Evolutionary conservation across 1,140 invertebrate species (phyloP), one percentile per base, ranked within the genome.

Genomic region (Drepana arcuata): DNA sequence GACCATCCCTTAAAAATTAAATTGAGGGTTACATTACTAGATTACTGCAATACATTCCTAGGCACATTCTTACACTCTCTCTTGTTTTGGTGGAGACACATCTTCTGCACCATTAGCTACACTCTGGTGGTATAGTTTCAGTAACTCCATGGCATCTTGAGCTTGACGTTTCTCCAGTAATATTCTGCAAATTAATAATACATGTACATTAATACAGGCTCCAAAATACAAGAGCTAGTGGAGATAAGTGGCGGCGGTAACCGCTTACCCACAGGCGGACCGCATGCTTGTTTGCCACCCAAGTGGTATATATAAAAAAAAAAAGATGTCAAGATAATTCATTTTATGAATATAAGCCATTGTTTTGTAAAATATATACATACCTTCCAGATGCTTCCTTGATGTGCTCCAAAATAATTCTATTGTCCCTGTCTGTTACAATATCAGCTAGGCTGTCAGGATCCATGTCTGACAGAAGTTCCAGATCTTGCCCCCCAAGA

Each of bases 361-460:
- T n/a, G n/a, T n/a, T n/a, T n/a, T n/a, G n/a, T n/a, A n/a, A n/a
- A n/a, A n/a, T n/a, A n/a, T n/a, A n/a, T n/a, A n/a, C n/a, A n/a
- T n/a, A n/a, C n/a, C n/a, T n/a, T n/a, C 92, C 90, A 48, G 92
- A 93, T 16, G 90, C 91, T 84, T 94, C 92, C 70, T 93, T 94
- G 12, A 94, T 78, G 66, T 93, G 91, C 54, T 93, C 92, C 61
- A 94, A 79, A 64, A 94, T 94, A 41, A 88, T 87, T 72, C 88
- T 90, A 70, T 68, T 88, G 58, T 88, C 91, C 73, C 89, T 91
- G 56, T 92, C 92, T 18, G 90, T 91, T 9, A 89, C 86, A 51
- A 93, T 91, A 61, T 94, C 92, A 28, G 89, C 88, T 46, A 94
- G 77, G 46, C 90, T 92, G 39, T 94, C 91, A 14, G 92, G 92